Percentiles rank a stretch among this genome's conserved stretches.
Conservation (phyloP, 2,888 invertebrate genomes). For the Phasia obesa region DNA sequence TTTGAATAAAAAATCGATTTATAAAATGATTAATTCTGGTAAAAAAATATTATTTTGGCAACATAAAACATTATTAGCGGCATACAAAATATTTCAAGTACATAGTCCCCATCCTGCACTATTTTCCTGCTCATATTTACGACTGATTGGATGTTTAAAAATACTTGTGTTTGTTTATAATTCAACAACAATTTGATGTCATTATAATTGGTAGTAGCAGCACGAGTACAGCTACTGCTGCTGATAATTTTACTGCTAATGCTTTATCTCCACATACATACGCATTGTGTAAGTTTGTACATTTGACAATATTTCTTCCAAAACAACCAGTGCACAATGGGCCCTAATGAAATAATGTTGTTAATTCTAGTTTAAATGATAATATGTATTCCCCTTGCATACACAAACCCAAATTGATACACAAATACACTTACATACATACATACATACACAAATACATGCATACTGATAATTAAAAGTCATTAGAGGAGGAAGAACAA, state of each 20-base stretch:
- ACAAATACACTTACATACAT: background rate
- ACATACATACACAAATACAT: background rate
- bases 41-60: too few species aligned
- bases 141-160: too few species aligned
- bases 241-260: background rate
- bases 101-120: too few species aligned
- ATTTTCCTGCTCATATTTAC: too few species aligned
- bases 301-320: constrained; percentile 6
- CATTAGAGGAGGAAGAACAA: constrained; percentile 18
- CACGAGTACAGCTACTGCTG: constrained; percentile 2
- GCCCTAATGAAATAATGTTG: constrained; percentile 64
- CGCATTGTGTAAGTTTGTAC: background rate
- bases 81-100: too few species aligned
- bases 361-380: constrained; percentile 55
- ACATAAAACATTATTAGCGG: too few species aligned
- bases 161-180: too few species aligned
- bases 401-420: constrained; percentile 21
- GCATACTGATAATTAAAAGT: constrained; percentile 8
- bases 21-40: too few species aligned
- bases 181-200: constrained; percentile 52
- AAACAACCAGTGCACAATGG: constrained; percentile 49
- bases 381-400: constrained; percentile 52
- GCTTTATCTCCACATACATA: too few species aligned
- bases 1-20: too few species aligned
- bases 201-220: too few species aligned